Percentiles rank a stretch among this genome's conserved stretches.
These are phyloP conservation scores for Pipistrellus kuhlii DNA, from an alignment of 2,797 vertebrate species.

Conservation along the genomic window DNA sequence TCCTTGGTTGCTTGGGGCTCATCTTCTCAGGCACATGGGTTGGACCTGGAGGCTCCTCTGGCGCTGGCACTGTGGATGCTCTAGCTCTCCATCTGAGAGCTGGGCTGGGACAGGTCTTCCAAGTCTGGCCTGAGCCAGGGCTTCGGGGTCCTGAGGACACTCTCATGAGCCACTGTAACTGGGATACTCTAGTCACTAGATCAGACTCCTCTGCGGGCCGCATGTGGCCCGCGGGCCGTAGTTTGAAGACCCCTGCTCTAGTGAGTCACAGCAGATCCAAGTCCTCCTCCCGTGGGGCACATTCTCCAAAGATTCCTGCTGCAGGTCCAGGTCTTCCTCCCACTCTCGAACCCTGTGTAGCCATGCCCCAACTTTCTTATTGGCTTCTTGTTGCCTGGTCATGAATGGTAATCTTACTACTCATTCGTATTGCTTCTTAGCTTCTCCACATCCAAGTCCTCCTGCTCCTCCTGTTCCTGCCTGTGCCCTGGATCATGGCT, in stretches of 20 bases:
- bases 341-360: constrained; percentile 96
- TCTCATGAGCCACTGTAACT: constrained; percentile 93
- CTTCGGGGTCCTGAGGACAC: background rate
- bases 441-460: constrained; percentile 96
- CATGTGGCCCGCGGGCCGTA: no score
- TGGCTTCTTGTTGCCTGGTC: constrained; percentile 95
- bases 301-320: constrained; percentile 95
- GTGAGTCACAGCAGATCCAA: constrained; percentile 94
- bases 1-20: no score
- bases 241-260: no score
- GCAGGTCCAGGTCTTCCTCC: constrained; percentile 97
- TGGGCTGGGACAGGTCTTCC: constrained; percentile 97
- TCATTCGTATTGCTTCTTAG: constrained; percentile 96
- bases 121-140: constrained; percentile 94
- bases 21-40: no score
- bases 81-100: constrained; percentile 91
- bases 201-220: no score
- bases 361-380: constrained; percentile 96
- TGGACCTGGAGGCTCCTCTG: constrained; percentile 90
- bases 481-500: constrained; percentile 96
- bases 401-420: constrained; percentile 96
- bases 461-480: constrained; percentile 95
- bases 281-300: constrained; percentile 94
- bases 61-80: constrained; percentile 96
- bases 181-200: constrained; percentile 95